phyloP scores from a whole-genome alignment of 2,797 vertebrate species.

The Tachyglossus aculeatus region DNA sequence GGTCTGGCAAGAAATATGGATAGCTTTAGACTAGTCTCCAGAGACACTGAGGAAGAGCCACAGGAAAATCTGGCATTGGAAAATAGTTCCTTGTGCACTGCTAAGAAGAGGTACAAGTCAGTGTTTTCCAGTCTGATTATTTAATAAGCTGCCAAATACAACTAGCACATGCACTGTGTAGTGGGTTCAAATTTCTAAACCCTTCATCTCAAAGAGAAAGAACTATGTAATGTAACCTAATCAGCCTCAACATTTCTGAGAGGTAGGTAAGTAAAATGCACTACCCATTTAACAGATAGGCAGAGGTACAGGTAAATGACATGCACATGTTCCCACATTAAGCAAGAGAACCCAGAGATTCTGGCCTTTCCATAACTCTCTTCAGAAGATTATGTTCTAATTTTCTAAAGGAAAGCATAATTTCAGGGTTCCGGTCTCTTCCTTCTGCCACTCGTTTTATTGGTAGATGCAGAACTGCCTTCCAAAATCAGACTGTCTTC shows the following conservation, averaged over 20 bases:
- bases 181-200: constrained; percentile 17
- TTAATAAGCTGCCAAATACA: constrained; percentile 17
- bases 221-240: constrained; percentile 41
- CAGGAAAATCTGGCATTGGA: not conserved
- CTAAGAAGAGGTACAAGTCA: constrained; percentile 11
- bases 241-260: constrained; percentile 47
- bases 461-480: not conserved
- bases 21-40: not conserved
- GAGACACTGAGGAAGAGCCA: constrained; percentile 9
- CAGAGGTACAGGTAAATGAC: constrained; percentile 26
- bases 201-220: constrained; percentile 32
- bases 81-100: not conserved
- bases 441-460: not conserved
- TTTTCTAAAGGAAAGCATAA: not conserved
- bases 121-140: constrained; percentile 24
- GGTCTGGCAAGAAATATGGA: not conserved
- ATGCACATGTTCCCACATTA: constrained; percentile 3
- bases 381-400: not conserved
- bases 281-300: constrained; percentile 48
- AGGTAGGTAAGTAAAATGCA: constrained; percentile 61
- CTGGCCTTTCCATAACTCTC: constrained; percentile 3
- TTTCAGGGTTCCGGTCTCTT: not conserved
- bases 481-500: constrained; percentile 12
- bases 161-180: constrained; percentile 23
- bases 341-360: not conserved